These are phyloP conservation scores for Calliphora vicina DNA, from an alignment of 1,140 invertebrate species.

Conservation along the genomic window DNA sequence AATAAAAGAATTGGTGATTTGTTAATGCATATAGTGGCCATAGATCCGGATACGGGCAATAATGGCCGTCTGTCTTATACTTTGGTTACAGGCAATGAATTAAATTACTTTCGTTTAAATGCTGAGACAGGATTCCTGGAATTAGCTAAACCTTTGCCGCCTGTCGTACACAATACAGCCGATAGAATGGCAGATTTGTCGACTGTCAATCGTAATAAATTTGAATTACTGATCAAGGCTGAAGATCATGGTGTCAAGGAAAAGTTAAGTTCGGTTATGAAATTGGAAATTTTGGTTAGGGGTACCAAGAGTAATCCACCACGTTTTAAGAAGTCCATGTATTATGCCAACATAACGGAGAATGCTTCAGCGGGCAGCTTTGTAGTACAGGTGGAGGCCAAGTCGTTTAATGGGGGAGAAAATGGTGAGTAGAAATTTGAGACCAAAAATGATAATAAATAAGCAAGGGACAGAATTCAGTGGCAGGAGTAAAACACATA, in stretches of 20 bases:
- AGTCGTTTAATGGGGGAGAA: slow-evolving; percentile 69
- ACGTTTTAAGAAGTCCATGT: slow-evolving; percentile 78
- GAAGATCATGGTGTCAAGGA: slow-evolving; percentile 81
- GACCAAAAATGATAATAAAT: too few relatives aligned
- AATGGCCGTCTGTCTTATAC: slow-evolving; percentile 88
- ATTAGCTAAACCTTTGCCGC: slow-evolving; percentile 73
- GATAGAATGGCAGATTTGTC: slow-evolving; percentile 34
- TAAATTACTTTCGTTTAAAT: slow-evolving; percentile 80
- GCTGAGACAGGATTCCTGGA: slow-evolving; percentile 79
- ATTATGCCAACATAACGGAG: slow-evolving; percentile 82
- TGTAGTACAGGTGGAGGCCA: slow-evolving; percentile 79
- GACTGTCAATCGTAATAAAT: slow-evolving; percentile 60
- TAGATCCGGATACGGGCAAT: slow-evolving; percentile 84
- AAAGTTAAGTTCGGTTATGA: slow-evolving; percentile 70
- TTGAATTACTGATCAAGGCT: slow-evolving; percentile 79
- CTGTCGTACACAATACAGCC: slow-evolving; percentile 27
- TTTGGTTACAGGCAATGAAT: slow-evolving; percentile 83
- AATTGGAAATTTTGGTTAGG: slow-evolving; percentile 73
- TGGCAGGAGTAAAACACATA: too few relatives aligned
- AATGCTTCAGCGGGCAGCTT: slow-evolving; percentile 78
- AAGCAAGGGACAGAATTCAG: too few relatives aligned
- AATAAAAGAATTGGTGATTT: slow-evolving; percentile 68
- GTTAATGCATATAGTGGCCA: slow-evolving; percentile 81
- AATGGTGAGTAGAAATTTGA: slow-evolving; percentile 48
- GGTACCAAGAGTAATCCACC: slow-evolving; percentile 82